Percentiles rank a stretch among this genome's conserved stretches.
Evolutionary conservation across 2,888 invertebrate species (phyloP).

Genomic region (Chloroclysta siterata): DNA sequence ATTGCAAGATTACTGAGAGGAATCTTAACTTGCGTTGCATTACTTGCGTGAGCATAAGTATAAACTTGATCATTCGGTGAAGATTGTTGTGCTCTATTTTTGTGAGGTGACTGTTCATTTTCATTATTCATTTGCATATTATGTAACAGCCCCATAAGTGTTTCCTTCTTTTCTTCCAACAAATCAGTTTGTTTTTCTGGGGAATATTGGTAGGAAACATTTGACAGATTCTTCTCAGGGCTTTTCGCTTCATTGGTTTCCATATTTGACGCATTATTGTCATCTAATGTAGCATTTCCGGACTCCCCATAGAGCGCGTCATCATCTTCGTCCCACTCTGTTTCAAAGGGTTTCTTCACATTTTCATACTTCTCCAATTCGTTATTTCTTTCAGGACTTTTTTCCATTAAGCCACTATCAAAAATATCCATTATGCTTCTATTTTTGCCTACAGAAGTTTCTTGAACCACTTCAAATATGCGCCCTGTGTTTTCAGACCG

Average conservation of each 20-base stretch:
- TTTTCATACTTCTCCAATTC: conserved; percentile 59
- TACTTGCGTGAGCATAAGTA: conserved; percentile 10
- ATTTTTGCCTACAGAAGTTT: conserved; percentile 62
- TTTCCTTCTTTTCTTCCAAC: conserved; percentile 61
- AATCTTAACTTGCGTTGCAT: conserved; percentile 11
- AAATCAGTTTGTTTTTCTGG: conserved; percentile 51
- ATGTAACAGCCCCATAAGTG: conserved; percentile 62
- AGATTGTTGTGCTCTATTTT: conserved; percentile 32
- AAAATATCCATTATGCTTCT: conserved; percentile 79
- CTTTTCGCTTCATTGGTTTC: conserved; percentile 51
- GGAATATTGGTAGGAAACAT: conserved; percentile 33
- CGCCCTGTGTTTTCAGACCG: conserved; percentile 52
- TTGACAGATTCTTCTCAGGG: conserved; percentile 48
- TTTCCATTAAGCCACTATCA: conserved; percentile 50
- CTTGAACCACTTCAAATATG: conserved; percentile 71
- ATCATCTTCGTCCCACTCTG: conserved; percentile 78
- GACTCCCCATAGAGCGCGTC: conserved; percentile 75
- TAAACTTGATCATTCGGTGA: conserved; percentile 18
- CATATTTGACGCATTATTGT: conserved; percentile 26
- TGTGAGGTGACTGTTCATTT: conserved; percentile 42
- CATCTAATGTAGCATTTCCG: conserved; percentile 25
- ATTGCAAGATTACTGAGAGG: conserved; percentile 29
- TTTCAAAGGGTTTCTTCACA: conserved; percentile 61
- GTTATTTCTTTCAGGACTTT: conserved; percentile 56
- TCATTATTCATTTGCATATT: conserved; percentile 57